phyloP scores from a whole-genome alignment of 2,113 vertebrate genomes.

The Leucopsar rothschildi region DNA sequence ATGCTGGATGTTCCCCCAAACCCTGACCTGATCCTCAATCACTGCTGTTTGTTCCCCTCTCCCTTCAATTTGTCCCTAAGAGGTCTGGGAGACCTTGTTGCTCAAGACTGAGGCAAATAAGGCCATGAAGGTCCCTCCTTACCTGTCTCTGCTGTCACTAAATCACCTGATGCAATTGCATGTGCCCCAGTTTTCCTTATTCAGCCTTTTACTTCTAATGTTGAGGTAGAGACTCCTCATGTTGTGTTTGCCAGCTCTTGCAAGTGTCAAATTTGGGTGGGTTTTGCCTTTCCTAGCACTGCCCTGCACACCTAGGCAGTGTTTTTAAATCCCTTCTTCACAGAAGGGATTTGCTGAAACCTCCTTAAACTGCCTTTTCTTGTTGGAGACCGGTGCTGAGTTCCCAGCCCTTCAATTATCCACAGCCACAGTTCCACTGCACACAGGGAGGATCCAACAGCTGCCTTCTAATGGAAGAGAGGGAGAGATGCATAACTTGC shows the following conservation, averaged over 20 bases:
- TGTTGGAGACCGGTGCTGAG: neutral
- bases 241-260: fast-evolving
- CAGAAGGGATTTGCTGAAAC: neutral
- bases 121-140: neutral
- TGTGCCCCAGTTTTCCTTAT: neutral
- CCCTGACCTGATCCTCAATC: neutral
- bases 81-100: neutral
- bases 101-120: neutral
- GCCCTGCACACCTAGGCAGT: neutral
- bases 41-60: neutral
- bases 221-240: neutral
- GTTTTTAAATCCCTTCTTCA: neutral
- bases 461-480: neutral
- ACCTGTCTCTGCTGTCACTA: neutral
- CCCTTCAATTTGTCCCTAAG: neutral
- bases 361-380: neutral
- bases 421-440: fast-evolving
- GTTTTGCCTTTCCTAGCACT: neutral
- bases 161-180: neutral
- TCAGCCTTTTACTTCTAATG: neutral
- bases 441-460: neutral
- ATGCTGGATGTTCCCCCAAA: neutral
- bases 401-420: neutral
- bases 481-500: neutral
- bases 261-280: neutral